A percentile compares a stretch with the other conserved stretches of the same genome.
Evolutionary conservation across 2,797 vertebrate genomes (phyloP).

Genomic region (Buceros bicornis): DNA sequence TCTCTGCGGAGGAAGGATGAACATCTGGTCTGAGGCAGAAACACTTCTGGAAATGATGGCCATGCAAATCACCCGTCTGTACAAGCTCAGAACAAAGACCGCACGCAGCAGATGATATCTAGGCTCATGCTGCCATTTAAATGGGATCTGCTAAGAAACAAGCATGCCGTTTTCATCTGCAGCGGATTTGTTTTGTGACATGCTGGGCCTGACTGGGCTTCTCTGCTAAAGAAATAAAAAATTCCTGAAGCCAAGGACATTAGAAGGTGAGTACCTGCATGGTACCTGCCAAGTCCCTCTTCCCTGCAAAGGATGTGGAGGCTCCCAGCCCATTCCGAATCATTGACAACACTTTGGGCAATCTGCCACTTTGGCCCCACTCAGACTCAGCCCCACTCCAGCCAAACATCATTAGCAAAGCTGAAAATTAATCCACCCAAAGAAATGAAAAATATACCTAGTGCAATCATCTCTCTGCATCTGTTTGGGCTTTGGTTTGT

Average conservation of each 20-base stretch:
- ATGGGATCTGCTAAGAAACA: constrained; percentile 48
- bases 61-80: constrained; percentile 48
- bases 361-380: constrained; percentile 1
- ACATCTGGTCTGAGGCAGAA: constrained; percentile 64
- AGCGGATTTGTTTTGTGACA: background rate
- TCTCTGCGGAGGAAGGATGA: constrained; percentile 36
- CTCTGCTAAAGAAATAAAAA: constrained; percentile 17
- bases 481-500: constrained; percentile 34
- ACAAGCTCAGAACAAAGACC: constrained; percentile 14
- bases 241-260: constrained; percentile 49
- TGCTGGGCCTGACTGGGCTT: constrained; percentile 31
- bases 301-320: background rate
- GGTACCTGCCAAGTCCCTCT: constrained; percentile 1
- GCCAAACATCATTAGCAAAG: constrained; percentile 27
- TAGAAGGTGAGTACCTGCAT: background rate
- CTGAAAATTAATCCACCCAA: constrained; percentile 1
- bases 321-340: constrained; percentile 22
- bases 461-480: constrained; percentile 6
- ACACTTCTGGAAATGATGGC: constrained; percentile 58
- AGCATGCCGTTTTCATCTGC: constrained; percentile 28
- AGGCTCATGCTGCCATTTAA: constrained; percentile 48
- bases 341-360: background rate
- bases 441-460: background rate
- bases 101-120: constrained; percentile 8
- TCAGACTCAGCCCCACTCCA: background rate